Conservation (phyloP, 2,888 invertebrate species). For the Spisula subtruncata region DNA sequence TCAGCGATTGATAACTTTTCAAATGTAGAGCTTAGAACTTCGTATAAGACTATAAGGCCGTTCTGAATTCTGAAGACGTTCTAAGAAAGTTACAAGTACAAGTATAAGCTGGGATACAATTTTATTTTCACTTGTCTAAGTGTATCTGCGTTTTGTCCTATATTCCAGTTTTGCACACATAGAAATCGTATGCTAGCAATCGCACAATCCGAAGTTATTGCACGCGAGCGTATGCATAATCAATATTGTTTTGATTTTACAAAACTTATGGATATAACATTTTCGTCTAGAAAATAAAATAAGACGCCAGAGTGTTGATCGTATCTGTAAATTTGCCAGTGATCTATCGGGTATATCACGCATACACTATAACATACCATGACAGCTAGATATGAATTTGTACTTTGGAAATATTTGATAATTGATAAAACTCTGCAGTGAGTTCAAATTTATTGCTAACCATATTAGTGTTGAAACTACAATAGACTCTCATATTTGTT, state of each 20-base stretch:
- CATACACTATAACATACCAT: neutral
- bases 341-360: neutral
- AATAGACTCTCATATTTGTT: no score
- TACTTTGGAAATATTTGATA: neutral
- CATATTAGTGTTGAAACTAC: no score
- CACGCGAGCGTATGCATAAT: neutral
- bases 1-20: no score
- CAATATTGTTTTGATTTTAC: slow-evolving; percentile 13
- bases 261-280: neutral
- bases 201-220: neutral
- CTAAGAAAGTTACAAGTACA: no score
- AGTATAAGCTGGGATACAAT: no score
- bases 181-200: slow-evolving; percentile 1
- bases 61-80: no score
- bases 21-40: no score
- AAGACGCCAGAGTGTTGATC: slow-evolving; percentile 3
- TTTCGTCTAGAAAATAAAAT: slow-evolving; percentile 20
- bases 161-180: neutral
- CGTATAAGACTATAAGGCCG: no score
- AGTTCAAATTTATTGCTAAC: no score
- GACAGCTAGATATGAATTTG: neutral
- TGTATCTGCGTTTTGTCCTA: neutral
- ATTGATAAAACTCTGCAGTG: neutral
- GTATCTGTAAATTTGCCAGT: neutral
- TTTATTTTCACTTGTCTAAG: neutral